A percentile compares a stretch with the other conserved stretches of the same genome.
phyloP scores from a whole-genome alignment of 2,888 invertebrate genomes.

The Bibio marci region DNA sequence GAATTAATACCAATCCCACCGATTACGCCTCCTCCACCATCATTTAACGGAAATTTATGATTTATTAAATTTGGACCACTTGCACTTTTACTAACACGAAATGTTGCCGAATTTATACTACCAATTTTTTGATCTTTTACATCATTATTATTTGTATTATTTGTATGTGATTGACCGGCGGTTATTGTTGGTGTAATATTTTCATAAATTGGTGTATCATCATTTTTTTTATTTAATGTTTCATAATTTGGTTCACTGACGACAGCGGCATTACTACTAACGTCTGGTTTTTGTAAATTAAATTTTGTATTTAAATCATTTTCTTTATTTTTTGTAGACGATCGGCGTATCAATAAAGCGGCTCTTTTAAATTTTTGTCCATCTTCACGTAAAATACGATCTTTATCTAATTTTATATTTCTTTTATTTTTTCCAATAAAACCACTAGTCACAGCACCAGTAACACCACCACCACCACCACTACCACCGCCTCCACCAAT shows the following conservation, averaged over 20 bases:
- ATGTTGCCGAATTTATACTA: constrained; percentile 11
- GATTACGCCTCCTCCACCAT: neutral
- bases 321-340: constrained; percentile 13
- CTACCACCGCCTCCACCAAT: constrained; percentile 16
- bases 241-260: constrained; percentile 27
- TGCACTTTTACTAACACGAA: constrained; percentile 19
- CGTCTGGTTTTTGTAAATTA: neutral
- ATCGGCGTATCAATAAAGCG: neutral
- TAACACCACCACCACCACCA: constrained; percentile 11
- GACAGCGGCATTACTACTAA: neutral
- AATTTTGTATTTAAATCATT: constrained; percentile 13
- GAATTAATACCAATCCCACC: constrained; percentile 18
- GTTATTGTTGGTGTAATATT: constrained; percentile 9
- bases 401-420: neutral
- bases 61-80: constrained; percentile 11
- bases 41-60: constrained; percentile 4
- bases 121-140: constrained; percentile 4
- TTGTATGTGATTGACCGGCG: neutral
- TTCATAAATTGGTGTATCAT: constrained; percentile 11
- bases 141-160: neutral
- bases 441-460: constrained; percentile 9
- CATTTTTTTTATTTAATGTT: constrained; percentile 22
- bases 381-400: neutral
- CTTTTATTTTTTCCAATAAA: neutral
- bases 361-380: constrained; percentile 1